Evolutionary conservation across 2,888 invertebrate genomes (phyloP), one percentile per base, ranked within the genome.

Genomic region (Drosophila bunnanda): DNA sequence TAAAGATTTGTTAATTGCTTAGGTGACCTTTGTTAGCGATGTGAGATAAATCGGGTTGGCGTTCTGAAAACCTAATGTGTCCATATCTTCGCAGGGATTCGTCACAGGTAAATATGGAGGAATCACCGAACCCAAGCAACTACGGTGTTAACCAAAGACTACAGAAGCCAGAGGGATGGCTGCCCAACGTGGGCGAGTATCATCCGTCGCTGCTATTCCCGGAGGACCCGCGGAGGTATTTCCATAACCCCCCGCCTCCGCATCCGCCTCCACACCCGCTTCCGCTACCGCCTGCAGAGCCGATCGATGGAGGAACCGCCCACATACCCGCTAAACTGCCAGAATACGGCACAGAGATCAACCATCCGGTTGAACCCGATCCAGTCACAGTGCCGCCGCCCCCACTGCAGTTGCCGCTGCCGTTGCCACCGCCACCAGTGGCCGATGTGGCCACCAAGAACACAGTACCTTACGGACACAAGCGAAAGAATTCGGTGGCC

Each of bases 401-500:
- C 4, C 15, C 32, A 20, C 30, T 7, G 4, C 28, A 6, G 12
- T 2, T 8, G 48, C 30, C 30, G 30, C 8, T 4, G 7, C 48
- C 17, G 7, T 9, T 46, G 28, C 46, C n/a, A 30, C 48, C 30
- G 22, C 30, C n/a, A 25, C 68, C 66, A 8, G 12, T 55, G 66
- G 34, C 39, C 25, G 66, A 66, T 10, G 46, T 36, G 34, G 46
- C 32, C 20, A 48, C 25, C 20, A 67, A 66, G 20, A 55, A 48
- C 34, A 55, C 57, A 52, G 50, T 52, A 43, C 67, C 67, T 57
- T 56, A 60, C 25, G 76, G 66, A 28, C 75, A 71, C 20, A 75
- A 76, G 28, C 75, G 75, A 36, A 84, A 82, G 52, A 84, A 72
- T 34, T 48, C 84, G n/a, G 64, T 36, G 8, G 60, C 68, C 15